Conservation (phyloP, 2,797 vertebrate species). For the Pipistrellus nathusii region DNA sequence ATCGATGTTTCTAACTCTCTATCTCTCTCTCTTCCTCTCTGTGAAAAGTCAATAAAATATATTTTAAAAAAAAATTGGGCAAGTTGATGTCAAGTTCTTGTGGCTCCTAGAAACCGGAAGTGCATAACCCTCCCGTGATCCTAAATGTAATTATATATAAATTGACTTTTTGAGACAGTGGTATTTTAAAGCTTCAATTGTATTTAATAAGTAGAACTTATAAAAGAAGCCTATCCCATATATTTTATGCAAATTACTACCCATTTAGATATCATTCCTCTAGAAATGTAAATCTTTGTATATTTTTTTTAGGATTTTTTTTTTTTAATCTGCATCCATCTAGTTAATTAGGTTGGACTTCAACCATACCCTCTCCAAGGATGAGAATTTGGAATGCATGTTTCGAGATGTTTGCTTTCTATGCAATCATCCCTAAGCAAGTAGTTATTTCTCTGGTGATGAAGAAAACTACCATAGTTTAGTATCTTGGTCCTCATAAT, state of each 20-base stretch:
- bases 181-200: conserved; percentile 41
- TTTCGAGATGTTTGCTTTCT: neutral
- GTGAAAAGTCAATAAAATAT: no score
- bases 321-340: neutral
- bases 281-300: neutral
- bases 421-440: neutral
- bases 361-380: neutral
- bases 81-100: neutral
- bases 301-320: neutral
- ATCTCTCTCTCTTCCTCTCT: no score
- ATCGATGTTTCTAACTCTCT: no score
- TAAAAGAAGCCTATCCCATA: neutral
- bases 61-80: neutral
- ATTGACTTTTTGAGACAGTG: conserved; percentile 7
- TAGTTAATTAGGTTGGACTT: neutral
- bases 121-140: neutral
- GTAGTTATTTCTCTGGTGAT: neutral
- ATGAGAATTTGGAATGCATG: neutral
- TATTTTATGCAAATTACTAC: neutral
- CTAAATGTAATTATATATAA: neutral
- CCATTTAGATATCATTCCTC: neutral
- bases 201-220: conserved; percentile 42
- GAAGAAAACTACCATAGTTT: neutral
- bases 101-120: neutral
- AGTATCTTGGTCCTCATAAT: neutral